phyloP scores from a whole-genome alignment of 2,113 vertebrate genomes.

The Syrrhaptes paradoxus region DNA sequence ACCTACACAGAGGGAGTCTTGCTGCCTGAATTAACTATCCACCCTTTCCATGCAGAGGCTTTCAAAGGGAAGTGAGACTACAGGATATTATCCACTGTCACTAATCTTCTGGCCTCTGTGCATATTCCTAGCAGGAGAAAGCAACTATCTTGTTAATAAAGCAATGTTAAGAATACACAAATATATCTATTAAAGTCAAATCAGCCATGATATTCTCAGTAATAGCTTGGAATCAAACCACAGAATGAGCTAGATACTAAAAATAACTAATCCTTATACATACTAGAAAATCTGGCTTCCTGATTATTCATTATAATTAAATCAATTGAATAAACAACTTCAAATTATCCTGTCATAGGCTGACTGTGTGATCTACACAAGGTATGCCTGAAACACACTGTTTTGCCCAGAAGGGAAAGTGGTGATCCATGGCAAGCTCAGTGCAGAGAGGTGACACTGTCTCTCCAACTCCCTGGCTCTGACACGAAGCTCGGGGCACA shows the following conservation, averaged over 20 bases:
- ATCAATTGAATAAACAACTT: not conserved
- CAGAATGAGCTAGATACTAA: not conserved
- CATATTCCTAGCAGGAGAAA: not conserved
- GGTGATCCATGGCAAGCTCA: too few relatives aligned
- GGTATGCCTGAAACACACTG: too few relatives aligned
- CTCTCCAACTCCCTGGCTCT: too few relatives aligned
- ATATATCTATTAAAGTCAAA: not conserved
- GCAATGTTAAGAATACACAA: not conserved
- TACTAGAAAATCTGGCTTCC: not conserved
- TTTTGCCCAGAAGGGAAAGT: too few relatives aligned
- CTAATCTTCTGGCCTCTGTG: not conserved
- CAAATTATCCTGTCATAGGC: too few relatives aligned
- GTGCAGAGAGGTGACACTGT: too few relatives aligned
- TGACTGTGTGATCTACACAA: too few relatives aligned
- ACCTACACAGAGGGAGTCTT: not conserved
- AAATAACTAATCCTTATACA: not conserved
- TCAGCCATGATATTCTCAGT: not conserved
- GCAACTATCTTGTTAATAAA: not conserved
- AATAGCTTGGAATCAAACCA: not conserved
- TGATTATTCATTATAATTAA: not conserved
- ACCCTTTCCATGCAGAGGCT: not conserved
- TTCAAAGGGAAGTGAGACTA: not conserved
- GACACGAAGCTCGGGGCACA: too few relatives aligned
- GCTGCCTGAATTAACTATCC: not conserved
- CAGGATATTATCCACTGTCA: not conserved